Evolutionary conservation across 2,113 vertebrate genomes (phyloP).

Genomic region (Chloropsis cyanopogon): DNA sequence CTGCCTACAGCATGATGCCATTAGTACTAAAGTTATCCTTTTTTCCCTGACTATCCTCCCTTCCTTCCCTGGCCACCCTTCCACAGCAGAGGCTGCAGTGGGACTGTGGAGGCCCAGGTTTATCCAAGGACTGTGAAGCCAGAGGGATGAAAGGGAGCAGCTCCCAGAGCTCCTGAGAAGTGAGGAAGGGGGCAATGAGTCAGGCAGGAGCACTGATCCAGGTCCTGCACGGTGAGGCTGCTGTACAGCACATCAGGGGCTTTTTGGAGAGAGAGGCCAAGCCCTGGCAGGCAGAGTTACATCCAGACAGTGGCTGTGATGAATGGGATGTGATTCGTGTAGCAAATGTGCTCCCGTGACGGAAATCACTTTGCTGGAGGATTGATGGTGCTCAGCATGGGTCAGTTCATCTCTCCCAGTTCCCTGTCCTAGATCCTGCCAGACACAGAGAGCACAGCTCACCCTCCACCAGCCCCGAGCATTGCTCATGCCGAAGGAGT

Average conservation of each 20-base stretch:
- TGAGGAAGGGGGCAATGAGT: not conserved
- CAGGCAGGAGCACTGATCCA: not conserved
- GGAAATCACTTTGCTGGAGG: not conserved
- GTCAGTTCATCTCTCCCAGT: not conserved
- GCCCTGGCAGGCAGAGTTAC: not conserved
- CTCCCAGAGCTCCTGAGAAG: not conserved
- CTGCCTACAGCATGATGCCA: not conserved
- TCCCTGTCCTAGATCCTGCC: not conserved
- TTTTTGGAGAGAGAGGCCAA: not conserved
- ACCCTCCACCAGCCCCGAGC: not conserved
- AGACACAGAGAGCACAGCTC: not conserved
- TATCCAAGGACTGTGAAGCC: not conserved
- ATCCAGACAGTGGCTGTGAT: not conserved
- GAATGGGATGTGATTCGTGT: conserved; percentile 5
- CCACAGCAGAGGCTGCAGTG: not conserved
- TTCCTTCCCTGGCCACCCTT: not conserved
- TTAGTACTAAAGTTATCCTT: not conserved
- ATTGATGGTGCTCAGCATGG: not conserved
- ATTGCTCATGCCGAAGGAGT: not conserved
- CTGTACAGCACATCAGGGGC: not conserved
- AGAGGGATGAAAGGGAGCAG: not conserved
- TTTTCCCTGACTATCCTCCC: not conserved
- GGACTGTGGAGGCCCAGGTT: not conserved
- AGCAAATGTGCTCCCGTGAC: not conserved
- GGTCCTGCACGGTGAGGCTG: not conserved